Conservation (phyloP, 2,888 invertebrate genomes). For the Drosophila parthenogenetica region DNA sequence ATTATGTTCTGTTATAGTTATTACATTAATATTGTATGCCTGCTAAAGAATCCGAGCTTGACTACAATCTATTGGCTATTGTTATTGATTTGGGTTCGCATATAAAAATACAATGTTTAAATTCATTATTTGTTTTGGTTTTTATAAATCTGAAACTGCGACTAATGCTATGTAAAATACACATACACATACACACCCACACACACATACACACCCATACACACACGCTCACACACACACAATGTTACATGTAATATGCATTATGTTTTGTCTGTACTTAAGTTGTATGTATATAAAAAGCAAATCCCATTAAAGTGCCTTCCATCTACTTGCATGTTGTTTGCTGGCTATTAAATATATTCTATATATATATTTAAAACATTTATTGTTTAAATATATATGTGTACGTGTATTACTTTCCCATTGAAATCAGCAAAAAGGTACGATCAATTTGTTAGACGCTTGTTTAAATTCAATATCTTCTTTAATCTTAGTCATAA, state of each 20-base stretch:
- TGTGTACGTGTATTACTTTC: constrained; percentile 28
- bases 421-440: constrained; percentile 74
- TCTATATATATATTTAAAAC: constrained; percentile 46
- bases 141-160: constrained; percentile 60
- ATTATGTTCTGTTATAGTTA: constrained; percentile 32
- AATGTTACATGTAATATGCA: constrained; percentile 9
- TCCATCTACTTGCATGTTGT: constrained; percentile 46
- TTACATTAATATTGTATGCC: constrained; percentile 17
- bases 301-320: constrained; percentile 73
- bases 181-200: constrained; percentile 26
- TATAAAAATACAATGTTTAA: constrained; percentile 74
- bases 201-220: constrained; percentile 19
- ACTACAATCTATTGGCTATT: constrained; percentile 51
- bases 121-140: constrained; percentile 56
- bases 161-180: constrained; percentile 46
- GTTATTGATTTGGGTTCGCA: constrained; percentile 46
- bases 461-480: constrained; percentile 65
- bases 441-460: constrained; percentile 71
- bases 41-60: constrained; percentile 28
- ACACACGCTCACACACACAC: no score
- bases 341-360: constrained; percentile 40
- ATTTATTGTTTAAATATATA: constrained; percentile 59
- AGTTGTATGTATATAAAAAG: constrained; percentile 59
- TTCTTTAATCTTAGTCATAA: constrained; percentile 36
- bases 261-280: constrained; percentile 1